phyloP scores from a whole-genome alignment of 2,888 invertebrate genomes.

The Aquatica leii region DNA sequence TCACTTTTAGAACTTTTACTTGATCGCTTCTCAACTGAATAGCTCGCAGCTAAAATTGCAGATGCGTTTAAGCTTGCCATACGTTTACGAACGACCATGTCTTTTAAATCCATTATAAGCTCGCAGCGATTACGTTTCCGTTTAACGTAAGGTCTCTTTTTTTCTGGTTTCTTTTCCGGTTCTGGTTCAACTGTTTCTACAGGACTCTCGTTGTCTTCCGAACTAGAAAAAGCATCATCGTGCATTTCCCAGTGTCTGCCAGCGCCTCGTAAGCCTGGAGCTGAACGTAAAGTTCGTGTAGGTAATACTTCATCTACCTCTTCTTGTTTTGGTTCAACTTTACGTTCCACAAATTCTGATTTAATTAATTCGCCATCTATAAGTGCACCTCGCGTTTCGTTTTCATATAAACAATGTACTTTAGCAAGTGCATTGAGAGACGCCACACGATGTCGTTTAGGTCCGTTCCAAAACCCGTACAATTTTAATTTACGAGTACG shows the following conservation, averaged over 20 bases:
- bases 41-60: slow-evolving; percentile 89
- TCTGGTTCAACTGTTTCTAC: slow-evolving; percentile 42
- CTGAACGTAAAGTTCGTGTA: slow-evolving; percentile 70
- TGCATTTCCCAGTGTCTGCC: slow-evolving; percentile 88
- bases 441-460: slow-evolving; percentile 86
- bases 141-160: slow-evolving; percentile 60
- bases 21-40: slow-evolving; percentile 71
- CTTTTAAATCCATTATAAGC: slow-evolving; percentile 81
- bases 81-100: slow-evolving; percentile 87
- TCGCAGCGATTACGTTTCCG: slow-evolving; percentile 69
- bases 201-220: slow-evolving; percentile 49
- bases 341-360: slow-evolving; percentile 40
- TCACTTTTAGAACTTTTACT: slow-evolving; percentile 65
- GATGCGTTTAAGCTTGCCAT: slow-evolving; percentile 93
- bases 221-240: slow-evolving; percentile 70
- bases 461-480: slow-evolving; percentile 77
- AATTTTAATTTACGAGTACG: slow-evolving; percentile 65
- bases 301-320: slow-evolving; percentile 40
- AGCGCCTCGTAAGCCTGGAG: slow-evolving; percentile 77
- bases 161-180: slow-evolving; percentile 60
- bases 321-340: slow-evolving; percentile 43
- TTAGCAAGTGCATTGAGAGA: slow-evolving; percentile 89
- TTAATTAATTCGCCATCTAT: slow-evolving; percentile 60
- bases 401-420: slow-evolving; percentile 90
- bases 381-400: slow-evolving; percentile 80